These are phyloP conservation scores for Antedon mediterranea DNA, from an alignment of 53 echinoderm and acorn worm genomes.

Conservation along the genomic window DNA sequence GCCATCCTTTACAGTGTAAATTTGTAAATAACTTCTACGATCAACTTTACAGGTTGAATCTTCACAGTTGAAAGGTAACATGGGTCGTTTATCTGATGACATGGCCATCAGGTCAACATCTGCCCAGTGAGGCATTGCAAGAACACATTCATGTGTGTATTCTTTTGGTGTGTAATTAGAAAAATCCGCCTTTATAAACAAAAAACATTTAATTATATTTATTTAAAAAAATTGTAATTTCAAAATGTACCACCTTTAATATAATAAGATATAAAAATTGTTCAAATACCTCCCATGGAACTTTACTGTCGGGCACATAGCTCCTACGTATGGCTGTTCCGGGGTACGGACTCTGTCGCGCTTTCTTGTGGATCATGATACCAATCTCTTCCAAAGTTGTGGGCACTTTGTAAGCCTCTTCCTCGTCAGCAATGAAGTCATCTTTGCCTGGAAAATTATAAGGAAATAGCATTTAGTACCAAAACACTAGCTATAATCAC, in stretches of 20 bases:
- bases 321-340: slow-evolving; percentile 57
- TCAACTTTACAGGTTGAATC: slow-evolving; percentile 43
- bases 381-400: slow-evolving; percentile 68
- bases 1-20: slow-evolving; percentile 57
- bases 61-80: slow-evolving; percentile 49
- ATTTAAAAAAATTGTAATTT: too few relatives aligned
- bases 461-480: background rate
- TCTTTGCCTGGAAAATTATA: background rate
- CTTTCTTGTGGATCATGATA: slow-evolving; percentile 63
- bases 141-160: slow-evolving; percentile 48
- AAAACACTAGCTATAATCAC: too few relatives aligned
- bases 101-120: slow-evolving; percentile 53
- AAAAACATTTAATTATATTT: background rate
- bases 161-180: slow-evolving; percentile 36
- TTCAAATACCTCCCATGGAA: slow-evolving; percentile 53
- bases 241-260: too few relatives aligned
- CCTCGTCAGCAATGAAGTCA: slow-evolving; percentile 17
- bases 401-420: slow-evolving; percentile 57
- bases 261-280: background rate
- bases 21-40: slow-evolving; percentile 47
- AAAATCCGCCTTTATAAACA: slow-evolving; percentile 28
- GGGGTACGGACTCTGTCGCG: slow-evolving; percentile 79
- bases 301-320: slow-evolving; percentile 45
- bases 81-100: slow-evolving; percentile 34
- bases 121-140: slow-evolving; percentile 48